Conservation (phyloP, 2,113 vertebrate species). For the Mormyrus lacerda region DNA sequence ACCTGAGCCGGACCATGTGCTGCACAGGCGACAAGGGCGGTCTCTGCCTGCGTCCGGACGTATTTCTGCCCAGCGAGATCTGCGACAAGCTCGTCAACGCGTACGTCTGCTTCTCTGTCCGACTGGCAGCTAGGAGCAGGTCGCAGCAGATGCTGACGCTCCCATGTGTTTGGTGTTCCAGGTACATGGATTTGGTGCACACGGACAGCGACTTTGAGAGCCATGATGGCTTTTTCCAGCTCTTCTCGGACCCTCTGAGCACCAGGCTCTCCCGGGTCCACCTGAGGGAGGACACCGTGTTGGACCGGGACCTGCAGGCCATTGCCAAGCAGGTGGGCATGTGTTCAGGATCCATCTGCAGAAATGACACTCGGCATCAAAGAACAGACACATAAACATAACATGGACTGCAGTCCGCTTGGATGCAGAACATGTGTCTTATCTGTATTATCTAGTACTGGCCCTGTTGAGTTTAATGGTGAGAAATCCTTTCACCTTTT, state of each 20-base stretch:
- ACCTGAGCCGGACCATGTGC: constrained; percentile 87
- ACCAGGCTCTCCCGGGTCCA: constrained; percentile 86
- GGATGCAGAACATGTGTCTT: neutral
- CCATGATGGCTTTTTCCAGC: constrained; percentile 87
- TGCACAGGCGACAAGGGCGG: constrained; percentile 78
- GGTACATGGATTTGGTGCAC: constrained; percentile 89
- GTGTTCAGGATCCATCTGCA: neutral
- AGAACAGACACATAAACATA: neutral
- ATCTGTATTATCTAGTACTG: neutral
- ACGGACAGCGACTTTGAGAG: constrained; percentile 83
- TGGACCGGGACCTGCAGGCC: constrained; percentile 87
- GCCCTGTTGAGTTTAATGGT: neutral
- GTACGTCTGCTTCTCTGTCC: constrained; percentile 52
- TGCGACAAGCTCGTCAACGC: constrained; percentile 90
- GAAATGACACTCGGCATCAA: neutral
- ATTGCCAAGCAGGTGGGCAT: constrained; percentile 83
- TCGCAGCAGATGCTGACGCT: neutral
- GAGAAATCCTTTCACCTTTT: neutral
- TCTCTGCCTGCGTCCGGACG: constrained; percentile 76
- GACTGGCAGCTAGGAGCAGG: neutral
- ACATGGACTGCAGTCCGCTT: neutral
- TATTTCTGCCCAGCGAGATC: constrained; percentile 96
- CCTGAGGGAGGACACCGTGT: constrained; percentile 79
- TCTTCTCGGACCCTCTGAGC: constrained; percentile 88
- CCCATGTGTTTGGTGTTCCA: constrained; percentile 37